Conservation (phyloP, 2,888 invertebrate species). For the Erebia palarica region DNA sequence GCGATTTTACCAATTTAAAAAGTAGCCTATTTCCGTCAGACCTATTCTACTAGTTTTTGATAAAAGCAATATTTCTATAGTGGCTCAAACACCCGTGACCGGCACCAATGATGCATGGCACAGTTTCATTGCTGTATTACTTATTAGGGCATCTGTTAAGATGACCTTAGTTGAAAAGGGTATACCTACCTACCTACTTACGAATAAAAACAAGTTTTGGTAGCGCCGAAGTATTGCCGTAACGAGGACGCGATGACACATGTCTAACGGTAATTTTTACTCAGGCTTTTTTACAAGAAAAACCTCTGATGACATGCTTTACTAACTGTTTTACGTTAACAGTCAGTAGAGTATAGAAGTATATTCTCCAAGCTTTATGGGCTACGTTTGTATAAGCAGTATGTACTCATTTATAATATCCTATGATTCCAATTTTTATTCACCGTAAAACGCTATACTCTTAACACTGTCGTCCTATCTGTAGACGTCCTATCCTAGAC, state of each 20-base stretch:
- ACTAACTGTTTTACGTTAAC: neutral
- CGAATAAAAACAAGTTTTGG: slow-evolving; percentile 67
- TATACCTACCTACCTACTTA: slow-evolving; percentile 42
- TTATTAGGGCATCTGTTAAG: slow-evolving; percentile 27
- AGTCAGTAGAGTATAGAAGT: neutral
- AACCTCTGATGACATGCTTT: slow-evolving; percentile 31
- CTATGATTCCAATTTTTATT: too few species aligned
- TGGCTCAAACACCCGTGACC: neutral
- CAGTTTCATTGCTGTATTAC: slow-evolving; percentile 4
- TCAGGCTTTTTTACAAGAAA: slow-evolving; percentile 47
- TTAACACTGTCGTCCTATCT: too few species aligned
- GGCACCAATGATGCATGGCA: slow-evolving; percentile 11
- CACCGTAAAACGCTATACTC: too few species aligned
- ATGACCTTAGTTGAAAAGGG: slow-evolving; percentile 55
- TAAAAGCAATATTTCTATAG: neutral
- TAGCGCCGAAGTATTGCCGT: slow-evolving; percentile 54
- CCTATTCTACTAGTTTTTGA: neutral
- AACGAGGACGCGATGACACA: slow-evolving; percentile 79
- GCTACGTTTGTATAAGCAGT: too few species aligned
- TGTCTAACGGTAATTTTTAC: slow-evolving; percentile 79
- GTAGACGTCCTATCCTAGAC: too few species aligned
- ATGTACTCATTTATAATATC: too few species aligned
- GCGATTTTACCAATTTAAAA: neutral
- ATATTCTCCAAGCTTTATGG: too few species aligned
- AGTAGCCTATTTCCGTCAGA: neutral